phyloP scores from a whole-genome alignment of 1,140 invertebrate genomes.

The Drosophila nebulosa region DNA sequence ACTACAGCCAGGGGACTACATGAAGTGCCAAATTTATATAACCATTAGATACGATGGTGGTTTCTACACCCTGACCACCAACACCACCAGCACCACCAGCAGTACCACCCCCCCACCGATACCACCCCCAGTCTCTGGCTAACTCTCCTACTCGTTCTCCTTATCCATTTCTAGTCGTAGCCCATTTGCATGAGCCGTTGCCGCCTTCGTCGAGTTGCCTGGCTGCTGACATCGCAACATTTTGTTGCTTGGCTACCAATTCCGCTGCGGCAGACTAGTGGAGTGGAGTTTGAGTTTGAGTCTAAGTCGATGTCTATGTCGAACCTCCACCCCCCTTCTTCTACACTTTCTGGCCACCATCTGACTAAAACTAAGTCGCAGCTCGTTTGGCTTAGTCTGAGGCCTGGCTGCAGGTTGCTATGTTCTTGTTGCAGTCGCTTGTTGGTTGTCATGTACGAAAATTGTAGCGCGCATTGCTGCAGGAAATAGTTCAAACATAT shows the following conservation, averaged over 20 bases:
- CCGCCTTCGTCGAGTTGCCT: constrained; percentile 27
- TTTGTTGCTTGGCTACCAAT: constrained; percentile 74
- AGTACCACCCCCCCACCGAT: constrained; percentile 1
- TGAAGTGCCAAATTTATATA: constrained; percentile 70
- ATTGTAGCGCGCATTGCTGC: constrained; percentile 77
- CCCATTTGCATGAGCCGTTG: constrained; percentile 70
- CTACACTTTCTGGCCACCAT: background rate
- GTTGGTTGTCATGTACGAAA: constrained; percentile 77
- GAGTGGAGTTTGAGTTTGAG: background rate
- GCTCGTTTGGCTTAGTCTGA: constrained; percentile 43
- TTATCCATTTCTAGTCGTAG: constrained; percentile 52
- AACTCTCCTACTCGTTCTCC: too few species aligned
- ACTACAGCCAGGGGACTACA: constrained; percentile 34
- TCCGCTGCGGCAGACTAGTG: constrained; percentile 52
- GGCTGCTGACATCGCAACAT: constrained; percentile 69
- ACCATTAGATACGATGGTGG: constrained; percentile 65
- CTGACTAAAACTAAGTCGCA: constrained; percentile 44
- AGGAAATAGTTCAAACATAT: constrained; percentile 80
- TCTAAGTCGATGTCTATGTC: constrained; percentile 28
- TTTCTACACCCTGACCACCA: constrained; percentile 17
- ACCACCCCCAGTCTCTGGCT: constrained; percentile 1
- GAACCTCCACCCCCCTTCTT: background rate
- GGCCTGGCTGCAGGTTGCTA: constrained; percentile 61
- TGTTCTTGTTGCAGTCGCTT: constrained; percentile 63
- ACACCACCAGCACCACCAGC: background rate